A percentile compares a stretch with the other conserved stretches of the same genome.
Evolutionary conservation across 2,888 invertebrate species (phyloP).

Genomic region (Thymelicus acteon): DNA sequence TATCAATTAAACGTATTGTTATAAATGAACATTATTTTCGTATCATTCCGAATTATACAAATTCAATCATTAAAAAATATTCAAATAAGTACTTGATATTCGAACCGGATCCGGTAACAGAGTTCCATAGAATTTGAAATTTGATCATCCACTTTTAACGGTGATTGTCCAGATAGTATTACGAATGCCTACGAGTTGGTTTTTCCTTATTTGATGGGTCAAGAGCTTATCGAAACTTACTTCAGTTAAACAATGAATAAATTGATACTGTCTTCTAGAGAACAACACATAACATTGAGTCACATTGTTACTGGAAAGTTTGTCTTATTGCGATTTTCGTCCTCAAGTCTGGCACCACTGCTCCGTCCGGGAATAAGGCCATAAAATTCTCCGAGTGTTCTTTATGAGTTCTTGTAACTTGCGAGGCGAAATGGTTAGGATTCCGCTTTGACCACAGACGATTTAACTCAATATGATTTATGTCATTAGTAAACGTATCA

Average conservation of each 20-base stretch:
- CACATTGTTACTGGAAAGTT: neutral
- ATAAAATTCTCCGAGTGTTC: conserved; percentile 58
- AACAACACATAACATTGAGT: neutral
- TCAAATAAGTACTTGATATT: too few relatives aligned
- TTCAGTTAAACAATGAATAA: neutral
- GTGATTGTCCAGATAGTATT: neutral
- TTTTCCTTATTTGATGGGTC: neutral
- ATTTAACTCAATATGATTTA: neutral
- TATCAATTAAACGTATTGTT: too few relatives aligned
- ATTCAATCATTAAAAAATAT: too few relatives aligned
- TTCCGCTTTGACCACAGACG: conserved; percentile 1
- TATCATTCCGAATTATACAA: too few relatives aligned
- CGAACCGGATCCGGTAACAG: too few relatives aligned
- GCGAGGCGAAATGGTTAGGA: conserved; percentile 12
- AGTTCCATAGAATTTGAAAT: too few relatives aligned
- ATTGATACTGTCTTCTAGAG: neutral
- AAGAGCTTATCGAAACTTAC: neutral
- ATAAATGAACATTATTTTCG: too few relatives aligned
- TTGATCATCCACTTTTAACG: neutral
- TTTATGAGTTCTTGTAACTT: conserved; percentile 58
- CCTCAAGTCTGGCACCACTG: conserved; percentile 48
- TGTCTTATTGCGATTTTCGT: conserved; percentile 9
- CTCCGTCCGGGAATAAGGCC: conserved; percentile 60
- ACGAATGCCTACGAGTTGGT: neutral
- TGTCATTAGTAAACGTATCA: neutral